phyloP scores from a whole-genome alignment of 1,140 invertebrate species.

The Microplitis mediator region DNA sequence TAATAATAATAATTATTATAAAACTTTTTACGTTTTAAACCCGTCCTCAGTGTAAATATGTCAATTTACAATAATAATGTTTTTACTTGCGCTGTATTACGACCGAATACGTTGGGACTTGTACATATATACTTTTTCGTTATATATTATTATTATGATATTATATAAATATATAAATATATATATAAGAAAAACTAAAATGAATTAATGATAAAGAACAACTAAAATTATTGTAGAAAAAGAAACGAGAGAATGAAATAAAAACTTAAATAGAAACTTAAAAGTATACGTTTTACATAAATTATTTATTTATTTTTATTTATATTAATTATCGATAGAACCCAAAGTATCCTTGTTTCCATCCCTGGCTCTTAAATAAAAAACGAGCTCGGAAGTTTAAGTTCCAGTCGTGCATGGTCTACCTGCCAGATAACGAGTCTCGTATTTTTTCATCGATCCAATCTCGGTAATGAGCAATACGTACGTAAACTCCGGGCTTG shows the following conservation, averaged over 20 bases:
- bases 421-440: constrained; percentile 52
- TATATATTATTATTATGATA: constrained; percentile 33
- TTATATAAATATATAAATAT: not conserved
- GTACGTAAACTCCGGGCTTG: constrained; percentile 74
- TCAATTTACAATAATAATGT: constrained; percentile 27
- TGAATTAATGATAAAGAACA: constrained; percentile 34
- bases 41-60: constrained; percentile 21
- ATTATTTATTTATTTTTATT: not conserved
- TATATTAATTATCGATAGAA: no score
- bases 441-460: constrained; percentile 69
- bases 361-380: no score
- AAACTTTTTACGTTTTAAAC: not conserved
- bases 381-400: not conserved
- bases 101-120: constrained; percentile 49
- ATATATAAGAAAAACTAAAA: not conserved
- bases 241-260: not conserved
- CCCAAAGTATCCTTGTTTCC: no score
- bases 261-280: not conserved
- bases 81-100: constrained; percentile 36
- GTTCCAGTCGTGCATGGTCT: not conserved
- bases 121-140: constrained; percentile 46
- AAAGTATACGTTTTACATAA: not conserved
- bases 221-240: not conserved
- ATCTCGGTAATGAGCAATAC: constrained; percentile 65
- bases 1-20: no score